A percentile compares a stretch with the other conserved stretches of the same genome.
These are phyloP conservation scores for Pedetes capensis DNA, from an alignment of 2,113 vertebrate genomes.

Conservation along the genomic window DNA sequence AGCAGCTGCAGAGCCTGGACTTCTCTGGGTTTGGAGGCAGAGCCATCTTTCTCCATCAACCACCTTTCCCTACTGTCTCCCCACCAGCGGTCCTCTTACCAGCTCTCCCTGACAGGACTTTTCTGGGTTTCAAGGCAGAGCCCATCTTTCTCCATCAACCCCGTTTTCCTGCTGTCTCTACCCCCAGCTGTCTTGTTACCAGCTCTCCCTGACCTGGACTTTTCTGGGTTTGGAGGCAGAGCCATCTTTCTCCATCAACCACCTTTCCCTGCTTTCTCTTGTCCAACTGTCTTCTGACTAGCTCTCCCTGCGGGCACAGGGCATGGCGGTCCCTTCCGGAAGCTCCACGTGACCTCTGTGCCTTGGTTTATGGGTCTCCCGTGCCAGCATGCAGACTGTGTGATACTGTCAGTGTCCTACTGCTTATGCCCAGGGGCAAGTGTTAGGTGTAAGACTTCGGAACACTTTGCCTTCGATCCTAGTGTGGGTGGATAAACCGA, in stretches of 20 bases:
- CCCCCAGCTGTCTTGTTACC: no score
- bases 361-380: not conserved
- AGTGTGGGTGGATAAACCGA: not conserved
- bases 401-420: not conserved
- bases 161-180: not conserved
- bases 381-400: not conserved
- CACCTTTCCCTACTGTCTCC: not conserved
- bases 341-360: rapidly evolving
- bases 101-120: not conserved
- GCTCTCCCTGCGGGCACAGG: not conserved
- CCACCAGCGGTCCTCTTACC: not conserved
- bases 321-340: not conserved
- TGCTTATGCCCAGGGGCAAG: not conserved
- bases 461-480: not conserved
- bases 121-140: not conserved
- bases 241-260: not conserved
- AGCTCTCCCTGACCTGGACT: no score
- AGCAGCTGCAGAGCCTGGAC: not conserved
- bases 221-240: not conserved
- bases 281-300: not conserved
- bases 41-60: not conserved
- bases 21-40: not conserved
- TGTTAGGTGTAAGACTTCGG: not conserved
- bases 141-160: no score
- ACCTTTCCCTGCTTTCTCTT: not conserved